These are phyloP conservation scores for Erannis defoliaria DNA, from an alignment of 2,888 invertebrate species.

Conservation along the genomic window DNA sequence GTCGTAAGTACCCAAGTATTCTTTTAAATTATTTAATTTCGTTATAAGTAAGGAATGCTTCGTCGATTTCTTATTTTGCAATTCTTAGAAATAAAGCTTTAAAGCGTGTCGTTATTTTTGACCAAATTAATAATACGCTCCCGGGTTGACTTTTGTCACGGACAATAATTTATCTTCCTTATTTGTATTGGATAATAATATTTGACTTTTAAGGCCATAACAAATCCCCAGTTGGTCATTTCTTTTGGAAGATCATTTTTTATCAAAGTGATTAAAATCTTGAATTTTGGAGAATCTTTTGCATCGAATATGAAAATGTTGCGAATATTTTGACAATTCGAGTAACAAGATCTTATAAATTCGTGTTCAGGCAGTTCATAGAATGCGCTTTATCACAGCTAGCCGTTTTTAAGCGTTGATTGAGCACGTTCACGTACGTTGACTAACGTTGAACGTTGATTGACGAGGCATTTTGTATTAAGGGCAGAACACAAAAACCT, in stretches of 20 bases:
- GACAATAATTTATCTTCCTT: constrained; percentile 6
- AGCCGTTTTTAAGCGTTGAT: too few relatives aligned
- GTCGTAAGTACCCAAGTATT: too few relatives aligned
- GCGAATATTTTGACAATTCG: neutral
- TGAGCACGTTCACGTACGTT: too few relatives aligned
- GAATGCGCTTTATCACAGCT: too few relatives aligned
- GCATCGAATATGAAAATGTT: neutral
- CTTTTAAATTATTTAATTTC: neutral
- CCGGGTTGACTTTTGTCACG: neutral
- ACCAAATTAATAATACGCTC: neutral
- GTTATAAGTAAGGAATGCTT: neutral
- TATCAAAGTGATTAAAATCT: neutral
- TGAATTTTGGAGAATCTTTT: neutral
- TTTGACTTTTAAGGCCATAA: neutral
- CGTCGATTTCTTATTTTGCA: neutral
- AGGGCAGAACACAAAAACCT: too few relatives aligned
- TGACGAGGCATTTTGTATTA: too few relatives aligned
- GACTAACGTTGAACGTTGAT: too few relatives aligned
- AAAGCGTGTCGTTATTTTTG: neutral
- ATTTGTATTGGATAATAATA: constrained; percentile 10
- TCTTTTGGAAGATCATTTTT: neutral
- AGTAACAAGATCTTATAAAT: too few relatives aligned
- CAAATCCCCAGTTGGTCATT: neutral
- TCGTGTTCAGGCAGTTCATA: too few relatives aligned
- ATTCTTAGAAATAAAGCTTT: neutral